These are phyloP conservation scores for Mirza zaza DNA, from an alignment of 2,113 vertebrate species.

Conservation along the genomic window DNA sequence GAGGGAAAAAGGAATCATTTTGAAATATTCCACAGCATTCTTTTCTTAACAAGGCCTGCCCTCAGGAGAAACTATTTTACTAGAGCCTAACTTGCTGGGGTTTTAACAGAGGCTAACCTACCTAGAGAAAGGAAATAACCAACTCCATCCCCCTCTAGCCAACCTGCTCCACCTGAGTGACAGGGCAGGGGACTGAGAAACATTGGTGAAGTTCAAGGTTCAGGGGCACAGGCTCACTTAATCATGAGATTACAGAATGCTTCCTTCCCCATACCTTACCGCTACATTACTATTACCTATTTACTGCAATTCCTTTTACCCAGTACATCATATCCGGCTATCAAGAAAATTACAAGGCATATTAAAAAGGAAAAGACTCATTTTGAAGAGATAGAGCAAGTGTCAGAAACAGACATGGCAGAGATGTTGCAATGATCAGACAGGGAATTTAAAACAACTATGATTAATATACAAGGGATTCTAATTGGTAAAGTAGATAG, in stretches of 20 bases:
- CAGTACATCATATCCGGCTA: not conserved
- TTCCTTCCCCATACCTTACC: not conserved
- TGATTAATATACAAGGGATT: not conserved
- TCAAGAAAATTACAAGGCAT: not conserved
- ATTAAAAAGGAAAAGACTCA: not conserved
- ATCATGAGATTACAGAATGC: not conserved
- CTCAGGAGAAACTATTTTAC: not conserved
- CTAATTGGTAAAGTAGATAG: not conserved
- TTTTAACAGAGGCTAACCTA: not conserved
- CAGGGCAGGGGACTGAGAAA: not conserved
- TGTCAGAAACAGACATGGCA: not conserved
- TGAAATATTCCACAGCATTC: not conserved
- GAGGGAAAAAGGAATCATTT: not conserved
- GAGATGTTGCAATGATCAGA: not conserved
- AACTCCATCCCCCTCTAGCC: not conserved
- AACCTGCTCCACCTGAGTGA: not conserved
- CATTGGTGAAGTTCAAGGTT: not conserved
- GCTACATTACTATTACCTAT: not conserved
- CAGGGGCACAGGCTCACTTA: not conserved
- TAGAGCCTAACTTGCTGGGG: not conserved
- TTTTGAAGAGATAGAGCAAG: not conserved
- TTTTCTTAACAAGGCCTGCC: not conserved
- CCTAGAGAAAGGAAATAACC: not conserved
- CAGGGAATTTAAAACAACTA: not conserved
- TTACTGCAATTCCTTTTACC: not conserved